Conservation (phyloP, 1,140 invertebrate genomes). For the Goniozus legneri region DNA sequence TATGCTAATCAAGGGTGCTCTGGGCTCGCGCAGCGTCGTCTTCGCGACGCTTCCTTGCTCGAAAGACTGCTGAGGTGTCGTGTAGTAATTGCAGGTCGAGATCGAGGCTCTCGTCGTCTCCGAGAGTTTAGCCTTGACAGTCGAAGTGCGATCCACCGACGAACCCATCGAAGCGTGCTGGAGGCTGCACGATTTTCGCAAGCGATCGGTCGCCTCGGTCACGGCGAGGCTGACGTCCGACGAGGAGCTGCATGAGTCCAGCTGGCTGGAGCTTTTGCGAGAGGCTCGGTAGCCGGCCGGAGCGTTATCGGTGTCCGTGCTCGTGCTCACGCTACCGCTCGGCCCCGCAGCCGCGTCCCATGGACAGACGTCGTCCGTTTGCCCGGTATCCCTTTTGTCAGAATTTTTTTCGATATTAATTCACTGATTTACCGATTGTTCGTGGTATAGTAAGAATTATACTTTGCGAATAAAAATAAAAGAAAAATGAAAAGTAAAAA, state of each 20-base stretch:
- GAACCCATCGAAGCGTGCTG: constrained; percentile 47
- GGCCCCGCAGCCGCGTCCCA: constrained; percentile 57
- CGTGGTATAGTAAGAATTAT: too few species aligned
- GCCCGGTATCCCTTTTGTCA: constrained; percentile 19
- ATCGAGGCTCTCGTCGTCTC: constrained; percentile 40
- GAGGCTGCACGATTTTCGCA: constrained; percentile 57
- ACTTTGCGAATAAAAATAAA: too few species aligned
- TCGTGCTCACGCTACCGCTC: constrained; percentile 16
- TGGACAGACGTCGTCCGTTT: constrained; percentile 65
- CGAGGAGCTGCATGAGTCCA: constrained; percentile 64
- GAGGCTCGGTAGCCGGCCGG: constrained; percentile 35
- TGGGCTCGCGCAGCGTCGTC: constrained; percentile 31
- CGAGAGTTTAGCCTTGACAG: constrained; percentile 31
- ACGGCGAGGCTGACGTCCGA: constrained; percentile 67
- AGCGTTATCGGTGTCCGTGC: constrained; percentile 14
- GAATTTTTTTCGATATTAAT: too few species aligned
- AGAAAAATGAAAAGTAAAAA: too few species aligned
- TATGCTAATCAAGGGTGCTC: constrained; percentile 69
- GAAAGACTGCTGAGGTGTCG: constrained; percentile 43
- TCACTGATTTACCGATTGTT: too few species aligned
- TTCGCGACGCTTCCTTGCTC: constrained; percentile 32
- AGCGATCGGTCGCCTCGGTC: constrained; percentile 58
- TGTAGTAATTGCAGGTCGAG: constrained; percentile 42
- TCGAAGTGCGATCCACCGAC: not conserved
- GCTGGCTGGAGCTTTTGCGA: constrained; percentile 57